Percentiles rank a stretch among this genome's conserved stretches.
Conservation (phyloP, 2,888 invertebrate genomes). For the Coelinius sp. region DNA sequence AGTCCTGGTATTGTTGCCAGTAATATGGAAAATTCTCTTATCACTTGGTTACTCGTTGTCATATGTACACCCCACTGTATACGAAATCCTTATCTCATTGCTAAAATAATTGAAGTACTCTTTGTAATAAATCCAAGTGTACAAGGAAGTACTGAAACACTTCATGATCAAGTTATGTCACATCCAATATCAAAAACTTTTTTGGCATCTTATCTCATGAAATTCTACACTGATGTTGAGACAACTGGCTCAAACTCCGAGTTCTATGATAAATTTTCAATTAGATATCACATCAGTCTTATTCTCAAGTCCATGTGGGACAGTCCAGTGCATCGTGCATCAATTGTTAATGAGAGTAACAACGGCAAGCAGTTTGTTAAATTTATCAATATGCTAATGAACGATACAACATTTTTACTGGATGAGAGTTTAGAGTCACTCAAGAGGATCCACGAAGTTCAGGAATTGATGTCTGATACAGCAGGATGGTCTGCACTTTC, state of each 20-base stretch:
- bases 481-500: constrained; percentile 78
- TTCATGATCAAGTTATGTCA: constrained; percentile 86
- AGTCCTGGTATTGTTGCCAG: constrained; percentile 82
- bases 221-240: constrained; percentile 98
- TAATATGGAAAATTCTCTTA: constrained; percentile 85
- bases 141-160: constrained; percentile 71
- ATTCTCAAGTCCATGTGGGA: constrained; percentile 98
- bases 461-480: constrained; percentile 84
- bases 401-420: constrained; percentile 95
- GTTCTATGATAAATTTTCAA: constrained; percentile 99
- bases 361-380: constrained; percentile 94
- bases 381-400: constrained; percentile 98
- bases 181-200: constrained; percentile 87
- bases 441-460: constrained; percentile 89
- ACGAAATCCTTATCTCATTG: constrained; percentile 96
- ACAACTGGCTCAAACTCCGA: constrained; percentile 98
- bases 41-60: constrained; percentile 90
- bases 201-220: constrained; percentile 93
- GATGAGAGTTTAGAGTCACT: constrained; percentile 96
- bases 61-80: constrained; percentile 92
- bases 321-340: constrained; percentile 86
- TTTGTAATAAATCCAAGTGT: constrained; percentile 84
- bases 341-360: constrained; percentile 92
- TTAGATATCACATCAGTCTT: constrained; percentile 97
- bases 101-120: constrained; percentile 94